Evolutionary conservation across 2,797 vertebrate species (phyloP).

Genomic region (Dryobates pubescens): DNA sequence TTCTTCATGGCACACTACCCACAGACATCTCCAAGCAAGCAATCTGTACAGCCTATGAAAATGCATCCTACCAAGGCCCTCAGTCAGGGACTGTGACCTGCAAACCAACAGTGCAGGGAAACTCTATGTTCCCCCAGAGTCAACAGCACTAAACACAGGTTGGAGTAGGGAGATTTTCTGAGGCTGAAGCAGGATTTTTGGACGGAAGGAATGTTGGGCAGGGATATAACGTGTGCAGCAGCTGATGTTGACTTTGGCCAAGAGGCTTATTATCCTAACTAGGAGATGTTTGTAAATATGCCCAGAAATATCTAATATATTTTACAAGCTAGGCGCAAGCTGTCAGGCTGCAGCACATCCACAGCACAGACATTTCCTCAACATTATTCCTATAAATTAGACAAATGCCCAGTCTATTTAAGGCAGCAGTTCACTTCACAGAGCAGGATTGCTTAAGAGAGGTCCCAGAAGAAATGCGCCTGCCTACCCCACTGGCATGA

Average conservation of each 20-base stretch:
- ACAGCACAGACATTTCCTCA: neutral
- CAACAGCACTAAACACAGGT: neutral
- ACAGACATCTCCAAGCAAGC: neutral
- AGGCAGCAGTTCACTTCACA: neutral
- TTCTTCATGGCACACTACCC: neutral
- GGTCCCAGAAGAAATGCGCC: neutral
- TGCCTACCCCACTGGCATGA: neutral
- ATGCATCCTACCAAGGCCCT: neutral
- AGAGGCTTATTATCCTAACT: neutral
- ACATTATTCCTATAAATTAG: neutral
- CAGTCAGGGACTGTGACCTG: neutral
- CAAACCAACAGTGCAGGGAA: neutral
- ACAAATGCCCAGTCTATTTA: neutral
- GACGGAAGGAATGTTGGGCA: neutral
- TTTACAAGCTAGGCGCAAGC: neutral
- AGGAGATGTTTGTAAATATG: constrained; percentile 49
- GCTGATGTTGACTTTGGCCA: constrained; percentile 13
- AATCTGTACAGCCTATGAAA: neutral
- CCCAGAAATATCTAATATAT: constrained; percentile 11
- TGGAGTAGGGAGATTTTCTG: neutral
- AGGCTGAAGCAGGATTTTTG: neutral
- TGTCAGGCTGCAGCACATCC: constrained; percentile 3
- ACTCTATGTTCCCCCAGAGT: neutral
- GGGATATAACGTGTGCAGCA: neutral
- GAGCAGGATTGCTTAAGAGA: neutral